Percentiles rank a stretch among this genome's conserved stretches.
These are phyloP conservation scores for Lycorma delicatula DNA, from an alignment of 1,140 invertebrate genomes.

Conservation along the genomic window DNA sequence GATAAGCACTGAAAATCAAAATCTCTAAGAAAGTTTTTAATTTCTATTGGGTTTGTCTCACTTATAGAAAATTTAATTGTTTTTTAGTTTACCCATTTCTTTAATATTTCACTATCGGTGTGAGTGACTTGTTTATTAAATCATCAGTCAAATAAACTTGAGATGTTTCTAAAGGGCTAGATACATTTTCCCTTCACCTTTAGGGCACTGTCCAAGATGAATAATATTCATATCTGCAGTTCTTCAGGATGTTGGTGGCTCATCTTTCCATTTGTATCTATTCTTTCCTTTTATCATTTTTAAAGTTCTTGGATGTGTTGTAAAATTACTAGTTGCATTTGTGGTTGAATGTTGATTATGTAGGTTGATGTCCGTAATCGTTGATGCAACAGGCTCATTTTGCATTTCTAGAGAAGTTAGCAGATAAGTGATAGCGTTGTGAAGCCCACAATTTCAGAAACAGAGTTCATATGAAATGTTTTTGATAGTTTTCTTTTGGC, in stretches of 20 bases:
- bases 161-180: neutral
- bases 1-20: neutral
- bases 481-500: no score
- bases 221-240: neutral
- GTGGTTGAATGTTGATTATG: no score
- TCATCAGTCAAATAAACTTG: neutral
- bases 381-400: no score
- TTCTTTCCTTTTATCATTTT: neutral
- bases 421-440: no score
- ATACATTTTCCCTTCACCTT: neutral
- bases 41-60: neutral
- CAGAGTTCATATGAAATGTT: no score
- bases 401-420: no score
- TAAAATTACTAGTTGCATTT: no score
- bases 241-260: neutral
- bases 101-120: neutral
- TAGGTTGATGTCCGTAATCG: no score
- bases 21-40: slow-evolving; percentile 6
- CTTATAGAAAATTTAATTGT: neutral
- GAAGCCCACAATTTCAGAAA: no score
- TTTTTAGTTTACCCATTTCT: neutral
- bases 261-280: neutral
- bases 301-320: no score
- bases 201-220: no score
- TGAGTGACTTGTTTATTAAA: neutral